phyloP scores from a whole-genome alignment of 2,888 invertebrate species.

The Drepanosiphum platanoidis region DNA sequence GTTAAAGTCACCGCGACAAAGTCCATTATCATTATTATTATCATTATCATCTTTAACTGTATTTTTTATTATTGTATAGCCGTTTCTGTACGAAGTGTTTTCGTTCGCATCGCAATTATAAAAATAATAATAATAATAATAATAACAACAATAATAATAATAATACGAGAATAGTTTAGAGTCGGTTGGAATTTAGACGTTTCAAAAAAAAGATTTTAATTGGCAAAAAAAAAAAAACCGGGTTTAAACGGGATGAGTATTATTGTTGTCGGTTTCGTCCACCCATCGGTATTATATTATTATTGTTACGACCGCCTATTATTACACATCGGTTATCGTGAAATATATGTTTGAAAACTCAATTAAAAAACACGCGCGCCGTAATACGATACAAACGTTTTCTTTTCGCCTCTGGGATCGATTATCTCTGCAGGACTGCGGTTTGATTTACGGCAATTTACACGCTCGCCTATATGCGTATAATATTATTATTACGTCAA shows the following conservation, averaged over 20 bases:
- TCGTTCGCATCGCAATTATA: not conserved
- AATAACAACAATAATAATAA: not conserved
- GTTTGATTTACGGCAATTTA: constrained; percentile 39
- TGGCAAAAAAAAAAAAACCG: constrained; percentile 23
- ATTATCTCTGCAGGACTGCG: not conserved
- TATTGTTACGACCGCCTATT: not conserved
- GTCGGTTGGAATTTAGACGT: constrained; percentile 16
- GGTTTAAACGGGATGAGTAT: not conserved
- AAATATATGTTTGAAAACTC: constrained; percentile 42
- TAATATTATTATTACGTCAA: not conserved
- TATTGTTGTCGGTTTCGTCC: constrained; percentile 14
- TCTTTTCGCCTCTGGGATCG: constrained; percentile 2
- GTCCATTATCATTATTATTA: too few species aligned
- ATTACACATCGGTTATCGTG: not conserved
- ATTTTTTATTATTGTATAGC: not conserved
- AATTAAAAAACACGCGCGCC: constrained; percentile 31
- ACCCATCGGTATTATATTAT: too few species aligned
- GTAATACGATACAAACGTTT: not conserved
- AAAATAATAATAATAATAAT: not conserved
- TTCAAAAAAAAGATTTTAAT: constrained; percentile 39
- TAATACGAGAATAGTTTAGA: constrained; percentile 1
- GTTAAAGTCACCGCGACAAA: constrained; percentile 12
- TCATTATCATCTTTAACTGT: too few species aligned
- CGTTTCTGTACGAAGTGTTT: not conserved
- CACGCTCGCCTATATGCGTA: not conserved